These are phyloP conservation scores for Rhagophthalmus giganteus DNA, from an alignment of 2,888 invertebrate species.

Conservation along the genomic window DNA sequence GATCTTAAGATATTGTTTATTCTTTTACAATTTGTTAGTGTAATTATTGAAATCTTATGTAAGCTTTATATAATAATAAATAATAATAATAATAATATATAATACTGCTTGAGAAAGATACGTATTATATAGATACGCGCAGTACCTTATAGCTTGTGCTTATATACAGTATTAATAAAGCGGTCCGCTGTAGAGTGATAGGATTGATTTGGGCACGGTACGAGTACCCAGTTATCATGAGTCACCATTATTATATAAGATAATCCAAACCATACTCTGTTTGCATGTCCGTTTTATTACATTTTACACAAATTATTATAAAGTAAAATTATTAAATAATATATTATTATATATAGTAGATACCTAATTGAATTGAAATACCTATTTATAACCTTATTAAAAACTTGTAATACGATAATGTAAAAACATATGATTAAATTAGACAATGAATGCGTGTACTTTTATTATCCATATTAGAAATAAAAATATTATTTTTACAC, in stretches of 20 bases:
- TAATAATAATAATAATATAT: conserved; percentile 21
- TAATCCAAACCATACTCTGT: conserved; percentile 54
- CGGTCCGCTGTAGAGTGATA: conserved; percentile 43
- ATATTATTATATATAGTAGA: conserved; percentile 47
- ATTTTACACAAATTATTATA: conserved; percentile 55
- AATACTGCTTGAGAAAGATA: conserved; percentile 16
- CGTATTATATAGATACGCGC: conserved; percentile 23
- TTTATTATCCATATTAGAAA: conserved; percentile 39
- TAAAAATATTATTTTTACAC: conserved; percentile 47
- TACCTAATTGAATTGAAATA: conserved; percentile 51
- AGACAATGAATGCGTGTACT: conserved; percentile 53
- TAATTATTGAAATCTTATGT: conserved; percentile 8
- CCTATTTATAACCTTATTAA: conserved; percentile 56
- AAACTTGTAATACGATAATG: conserved; percentile 54
- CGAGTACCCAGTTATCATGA: conserved; percentile 46
- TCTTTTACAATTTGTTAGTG: conserved; percentile 7
- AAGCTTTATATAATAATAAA: no score
- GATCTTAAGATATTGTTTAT: conserved; percentile 16
- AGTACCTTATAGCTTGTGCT: conserved; percentile 29
- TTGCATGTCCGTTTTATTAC: conserved; percentile 56
- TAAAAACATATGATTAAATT: conserved; percentile 55
- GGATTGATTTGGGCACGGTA: conserved; percentile 38
- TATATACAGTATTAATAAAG: conserved; percentile 34
- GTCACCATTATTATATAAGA: conserved; percentile 41
- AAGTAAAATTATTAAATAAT: conserved; percentile 49